phyloP scores from a whole-genome alignment of 2,888 invertebrate genomes.

The Rotaria socialis region DNA sequence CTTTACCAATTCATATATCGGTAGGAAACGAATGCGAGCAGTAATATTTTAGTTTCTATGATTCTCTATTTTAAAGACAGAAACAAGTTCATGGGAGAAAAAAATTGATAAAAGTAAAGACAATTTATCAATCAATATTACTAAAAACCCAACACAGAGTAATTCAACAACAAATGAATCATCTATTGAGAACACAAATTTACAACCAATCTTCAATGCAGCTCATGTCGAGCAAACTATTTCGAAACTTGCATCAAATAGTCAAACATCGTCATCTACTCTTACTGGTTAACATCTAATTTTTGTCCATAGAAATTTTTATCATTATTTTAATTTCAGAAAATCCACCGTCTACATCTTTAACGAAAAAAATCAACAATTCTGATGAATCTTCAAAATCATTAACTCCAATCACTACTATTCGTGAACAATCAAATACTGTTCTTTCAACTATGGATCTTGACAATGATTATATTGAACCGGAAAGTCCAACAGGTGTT shows the following conservation, averaged over 20 bases:
- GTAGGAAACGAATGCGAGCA: neutral
- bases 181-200: neutral
- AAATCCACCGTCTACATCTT: neutral
- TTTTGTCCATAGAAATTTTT: neutral
- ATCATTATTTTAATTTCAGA: neutral
- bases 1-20: neutral
- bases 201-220: neutral
- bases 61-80: neutral
- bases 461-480: slow-evolving; percentile 22
- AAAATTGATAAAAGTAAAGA: neutral
- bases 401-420: no score
- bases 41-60: no score
- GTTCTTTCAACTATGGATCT: neutral
- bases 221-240: neutral
- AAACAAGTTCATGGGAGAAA: neutral
- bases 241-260: no score
- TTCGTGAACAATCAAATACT: neutral
- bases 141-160: neutral
- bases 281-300: no score
- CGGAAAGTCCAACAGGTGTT: slow-evolving; percentile 1
- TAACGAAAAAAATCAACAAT: neutral
- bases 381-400: neutral
- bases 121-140: neutral
- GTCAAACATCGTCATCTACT: no score
- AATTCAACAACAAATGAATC: neutral